These are phyloP conservation scores for Pterois miles DNA, from an alignment of 2,797 vertebrate genomes.

Conservation along the genomic window DNA sequence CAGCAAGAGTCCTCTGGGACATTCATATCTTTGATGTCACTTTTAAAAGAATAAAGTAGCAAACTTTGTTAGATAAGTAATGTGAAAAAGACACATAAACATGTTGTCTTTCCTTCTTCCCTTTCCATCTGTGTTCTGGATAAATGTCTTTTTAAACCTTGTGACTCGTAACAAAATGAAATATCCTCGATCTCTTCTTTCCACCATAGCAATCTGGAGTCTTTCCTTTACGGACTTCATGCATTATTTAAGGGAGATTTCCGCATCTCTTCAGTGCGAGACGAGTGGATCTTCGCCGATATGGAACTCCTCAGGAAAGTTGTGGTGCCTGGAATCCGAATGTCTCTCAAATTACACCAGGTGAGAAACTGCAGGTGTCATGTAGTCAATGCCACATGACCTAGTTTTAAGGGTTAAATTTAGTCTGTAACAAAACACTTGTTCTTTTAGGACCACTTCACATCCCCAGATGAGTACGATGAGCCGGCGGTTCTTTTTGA, in stretches of 20 bases:
- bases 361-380: slow-evolving; percentile 68
- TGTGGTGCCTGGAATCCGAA: slow-evolving; percentile 97
- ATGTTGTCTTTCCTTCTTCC: background rate
- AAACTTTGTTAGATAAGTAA: background rate
- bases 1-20: background rate
- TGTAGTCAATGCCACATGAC: background rate
- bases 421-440: background rate
- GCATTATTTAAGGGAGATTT: slow-evolving; percentile 99
- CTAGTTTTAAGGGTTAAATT: background rate
- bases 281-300: slow-evolving; percentile 99
- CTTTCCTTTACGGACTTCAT: slow-evolving; percentile 96
- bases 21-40: background rate
- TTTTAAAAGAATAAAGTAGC: background rate
- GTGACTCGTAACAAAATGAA: background rate
- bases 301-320: slow-evolving; percentile 98
- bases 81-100: background rate
- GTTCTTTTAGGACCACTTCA: slow-evolving; percentile 93
- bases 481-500: slow-evolving; percentile 95
- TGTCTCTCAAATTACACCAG: slow-evolving; percentile 99
- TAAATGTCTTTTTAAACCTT: background rate
- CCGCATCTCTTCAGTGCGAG: slow-evolving; percentile 96
- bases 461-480: slow-evolving; percentile 97
- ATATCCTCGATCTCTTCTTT: slow-evolving; percentile 19
- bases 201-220: slow-evolving; percentile 94
- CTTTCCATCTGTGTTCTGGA: background rate